Evolutionary conservation across 2,888 invertebrate species (phyloP).

Genomic region (Tyria jacobaeae): DNA sequence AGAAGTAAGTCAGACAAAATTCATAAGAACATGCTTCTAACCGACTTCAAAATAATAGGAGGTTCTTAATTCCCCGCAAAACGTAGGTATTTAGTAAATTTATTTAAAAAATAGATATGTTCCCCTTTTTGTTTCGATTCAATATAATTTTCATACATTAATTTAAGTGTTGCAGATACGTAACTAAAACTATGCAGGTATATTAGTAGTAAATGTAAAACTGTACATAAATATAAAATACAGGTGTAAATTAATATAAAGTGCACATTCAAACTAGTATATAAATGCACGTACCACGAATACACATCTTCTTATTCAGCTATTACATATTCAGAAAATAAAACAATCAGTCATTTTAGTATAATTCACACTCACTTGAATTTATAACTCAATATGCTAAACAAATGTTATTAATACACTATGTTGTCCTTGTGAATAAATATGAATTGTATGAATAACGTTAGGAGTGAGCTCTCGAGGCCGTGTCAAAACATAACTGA

Average conservation of each 20-base stretch:
- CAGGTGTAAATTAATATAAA: too few relatives aligned
- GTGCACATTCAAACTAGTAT: too few relatives aligned
- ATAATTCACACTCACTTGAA: background rate
- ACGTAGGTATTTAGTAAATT: too few relatives aligned
- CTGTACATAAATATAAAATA: too few relatives aligned
- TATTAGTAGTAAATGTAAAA: too few relatives aligned
- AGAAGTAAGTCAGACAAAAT: background rate
- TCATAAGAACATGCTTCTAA: background rate
- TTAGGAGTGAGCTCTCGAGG: background rate
- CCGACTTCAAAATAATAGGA: too few relatives aligned
- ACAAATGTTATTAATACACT: constrained; percentile 2
- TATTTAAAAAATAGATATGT: too few relatives aligned
- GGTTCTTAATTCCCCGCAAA: too few relatives aligned
- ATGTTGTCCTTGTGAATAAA: constrained; percentile 6
- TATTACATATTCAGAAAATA: background rate
- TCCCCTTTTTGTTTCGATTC: too few relatives aligned
- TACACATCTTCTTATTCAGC: too few relatives aligned
- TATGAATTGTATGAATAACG: constrained; percentile 11
- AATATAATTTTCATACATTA: background rate
- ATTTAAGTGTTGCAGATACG: background rate
- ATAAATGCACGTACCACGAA: background rate
- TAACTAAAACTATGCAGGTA: too few relatives aligned
- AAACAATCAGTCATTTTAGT: background rate
- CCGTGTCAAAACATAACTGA: constrained; percentile 14
- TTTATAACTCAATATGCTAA: constrained; percentile 6